Conservation (phyloP, 1,140 invertebrate genomes). For the Archegozetes longisetosus region DNA sequence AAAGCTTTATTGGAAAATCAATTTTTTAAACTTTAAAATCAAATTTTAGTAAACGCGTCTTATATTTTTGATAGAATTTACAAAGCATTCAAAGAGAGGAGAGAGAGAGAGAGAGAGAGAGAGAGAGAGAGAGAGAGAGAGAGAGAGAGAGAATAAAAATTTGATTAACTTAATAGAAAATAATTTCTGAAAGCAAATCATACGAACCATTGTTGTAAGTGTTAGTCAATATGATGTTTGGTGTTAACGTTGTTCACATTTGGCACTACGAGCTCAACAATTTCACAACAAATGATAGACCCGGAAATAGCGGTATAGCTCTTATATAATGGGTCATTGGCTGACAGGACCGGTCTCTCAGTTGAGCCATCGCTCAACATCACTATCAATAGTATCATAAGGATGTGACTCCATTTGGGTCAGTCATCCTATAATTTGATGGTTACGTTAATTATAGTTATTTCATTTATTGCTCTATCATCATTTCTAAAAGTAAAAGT, state of each 20-base stretch:
- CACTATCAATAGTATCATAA: background rate
- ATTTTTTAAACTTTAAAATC: too few species aligned
- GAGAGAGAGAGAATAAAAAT: too few species aligned
- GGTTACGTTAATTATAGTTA: too few species aligned
- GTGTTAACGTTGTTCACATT: background rate
- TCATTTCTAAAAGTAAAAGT: background rate
- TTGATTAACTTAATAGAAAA: too few species aligned
- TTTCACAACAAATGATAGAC: background rate
- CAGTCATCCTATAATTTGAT: background rate
- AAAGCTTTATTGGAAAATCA: too few species aligned
- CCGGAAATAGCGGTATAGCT: background rate
- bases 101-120: too few species aligned
- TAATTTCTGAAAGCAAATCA: too few species aligned
- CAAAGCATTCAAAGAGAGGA: background rate
- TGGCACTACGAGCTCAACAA: background rate
- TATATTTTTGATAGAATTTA: background rate
- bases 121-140: too few species aligned
- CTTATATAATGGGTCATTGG: slow-evolving; percentile 3
- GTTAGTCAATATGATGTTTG: too few species aligned
- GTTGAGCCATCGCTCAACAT: background rate
- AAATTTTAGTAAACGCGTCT: background rate
- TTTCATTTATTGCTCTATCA: too few species aligned
- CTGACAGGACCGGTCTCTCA: background rate
- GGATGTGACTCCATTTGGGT: background rate
- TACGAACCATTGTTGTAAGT: too few species aligned